Evolutionary conservation across 2,113 vertebrate species (phyloP), one percentile per base, ranked within the genome.

Genomic region (Oxyruncus cristatus): DNA sequence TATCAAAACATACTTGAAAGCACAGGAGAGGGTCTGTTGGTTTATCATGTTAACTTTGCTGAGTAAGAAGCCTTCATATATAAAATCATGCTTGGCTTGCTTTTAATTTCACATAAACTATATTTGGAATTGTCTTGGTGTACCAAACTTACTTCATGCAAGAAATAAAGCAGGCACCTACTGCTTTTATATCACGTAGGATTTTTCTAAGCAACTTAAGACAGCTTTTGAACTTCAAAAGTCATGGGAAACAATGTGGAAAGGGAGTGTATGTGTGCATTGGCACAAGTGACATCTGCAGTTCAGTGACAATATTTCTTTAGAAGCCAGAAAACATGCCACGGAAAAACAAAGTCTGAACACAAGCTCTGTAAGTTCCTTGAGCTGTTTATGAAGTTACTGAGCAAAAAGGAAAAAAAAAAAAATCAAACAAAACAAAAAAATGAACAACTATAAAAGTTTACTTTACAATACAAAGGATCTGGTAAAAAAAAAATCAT

Each of bases 181-280:
- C 23, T 80, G 59, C 35, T 68, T 87, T 79, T 62, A 17, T 39
- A 82, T 81, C 62, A 50, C 52, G 63, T 5, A 37, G 58, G 50
- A 85, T 65, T 86, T 95, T 85, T 94, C 79, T 35, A 63, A 86
- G 63, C 63, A 74, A 27, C 49, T 52, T 17, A 24, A 56, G 53
- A 93, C 56, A 85, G 86, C 70, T 96, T 95, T 82, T 88, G 68
- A 92, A 96, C 84, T 92, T 71, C 53, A 76, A 82, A 68, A 90
- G 91, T 79, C 87, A 88, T 23, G 6, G 46, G 73, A 92, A 97
- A 90, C 93, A 92, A 44, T 35, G 86, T 91, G 76, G 55, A 92
- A 94, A 82, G 93, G 95, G 95, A 94, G 96, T 92, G 88, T 79
- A 67, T 95, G 97, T 97, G 86, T 96, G 95, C 95, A 78, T 92